Conservation (phyloP, 1,140 invertebrate species). For the Bombyx mandarina region DNA sequence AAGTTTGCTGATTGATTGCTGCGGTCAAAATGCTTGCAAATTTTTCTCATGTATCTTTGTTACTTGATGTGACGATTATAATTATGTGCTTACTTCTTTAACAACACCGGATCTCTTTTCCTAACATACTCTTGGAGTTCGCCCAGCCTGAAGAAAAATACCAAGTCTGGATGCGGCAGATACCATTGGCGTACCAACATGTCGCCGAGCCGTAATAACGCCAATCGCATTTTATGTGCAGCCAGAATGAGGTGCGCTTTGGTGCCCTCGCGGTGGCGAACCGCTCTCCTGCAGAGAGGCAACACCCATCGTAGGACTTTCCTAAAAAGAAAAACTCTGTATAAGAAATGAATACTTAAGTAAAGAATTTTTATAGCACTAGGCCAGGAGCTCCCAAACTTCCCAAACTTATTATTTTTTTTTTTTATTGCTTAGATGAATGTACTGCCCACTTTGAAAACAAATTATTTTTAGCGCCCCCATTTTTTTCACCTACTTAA, state of each 20-base stretch:
- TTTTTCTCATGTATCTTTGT: no score
- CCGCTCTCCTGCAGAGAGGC: constrained; percentile 73
- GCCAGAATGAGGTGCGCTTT: constrained; percentile 76
- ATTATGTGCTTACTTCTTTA: constrained; percentile 74
- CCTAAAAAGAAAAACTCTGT: constrained; percentile 17
- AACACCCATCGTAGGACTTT: constrained; percentile 65
- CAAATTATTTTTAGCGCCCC: no score
- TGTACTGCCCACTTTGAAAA: no score
- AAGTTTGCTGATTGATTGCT: no score
- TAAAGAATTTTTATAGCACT: background rate
- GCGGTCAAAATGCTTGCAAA: no score
- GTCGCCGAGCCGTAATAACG: constrained; percentile 72
- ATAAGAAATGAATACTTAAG: background rate
- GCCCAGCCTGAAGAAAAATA: constrained; percentile 79
- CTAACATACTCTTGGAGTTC: constrained; percentile 76
- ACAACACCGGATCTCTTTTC: constrained; percentile 69
- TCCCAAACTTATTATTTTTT: no score
- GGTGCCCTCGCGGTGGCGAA: constrained; percentile 76
- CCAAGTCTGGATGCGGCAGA: constrained; percentile 76
- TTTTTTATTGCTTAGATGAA: no score
- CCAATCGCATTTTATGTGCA: constrained; percentile 75
- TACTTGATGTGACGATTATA: no score
- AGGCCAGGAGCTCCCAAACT: no score
- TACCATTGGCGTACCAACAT: constrained; percentile 74
- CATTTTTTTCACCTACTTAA: no score